Conservation (phyloP, 2,888 invertebrate species). For the Drosophila diplacantha region DNA sequence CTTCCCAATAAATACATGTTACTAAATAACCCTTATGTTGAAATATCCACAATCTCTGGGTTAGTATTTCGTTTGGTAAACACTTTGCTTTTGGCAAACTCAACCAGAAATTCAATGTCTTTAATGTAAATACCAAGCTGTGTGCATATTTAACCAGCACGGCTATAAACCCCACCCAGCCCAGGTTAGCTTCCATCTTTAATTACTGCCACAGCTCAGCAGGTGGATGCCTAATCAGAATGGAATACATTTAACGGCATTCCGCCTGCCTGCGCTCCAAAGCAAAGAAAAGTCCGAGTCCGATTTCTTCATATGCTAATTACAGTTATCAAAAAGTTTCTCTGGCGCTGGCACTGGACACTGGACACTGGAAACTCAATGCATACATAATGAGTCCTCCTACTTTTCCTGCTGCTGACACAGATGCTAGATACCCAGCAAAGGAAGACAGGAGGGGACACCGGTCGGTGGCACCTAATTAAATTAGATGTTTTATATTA, state of each 20-base stretch:
- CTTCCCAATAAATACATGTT: neutral
- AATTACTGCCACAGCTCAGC: constrained; percentile 10
- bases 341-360: constrained; percentile 32
- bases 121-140: neutral
- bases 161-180: neutral
- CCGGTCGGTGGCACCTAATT: constrained; percentile 52
- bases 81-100: neutral
- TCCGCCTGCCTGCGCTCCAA: constrained; percentile 44
- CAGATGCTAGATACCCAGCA: constrained; percentile 14
- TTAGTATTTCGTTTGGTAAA: neutral
- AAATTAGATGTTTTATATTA: constrained; percentile 55
- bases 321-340: constrained; percentile 59
- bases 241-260: constrained; percentile 35
- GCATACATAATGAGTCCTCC: constrained; percentile 59
- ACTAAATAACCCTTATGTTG: too few species aligned
- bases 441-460: constrained; percentile 4
- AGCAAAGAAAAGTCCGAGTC: constrained; percentile 18
- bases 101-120: neutral
- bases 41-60: neutral
- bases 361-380: constrained; percentile 52
- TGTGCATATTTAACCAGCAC: neutral
- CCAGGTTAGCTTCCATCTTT: neutral
- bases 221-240: constrained; percentile 8
- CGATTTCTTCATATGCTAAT: constrained; percentile 68
- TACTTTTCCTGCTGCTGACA: constrained; percentile 12